Conservation (phyloP, 2,113 vertebrate species). For the Oenanthe melanoleuca region DNA sequence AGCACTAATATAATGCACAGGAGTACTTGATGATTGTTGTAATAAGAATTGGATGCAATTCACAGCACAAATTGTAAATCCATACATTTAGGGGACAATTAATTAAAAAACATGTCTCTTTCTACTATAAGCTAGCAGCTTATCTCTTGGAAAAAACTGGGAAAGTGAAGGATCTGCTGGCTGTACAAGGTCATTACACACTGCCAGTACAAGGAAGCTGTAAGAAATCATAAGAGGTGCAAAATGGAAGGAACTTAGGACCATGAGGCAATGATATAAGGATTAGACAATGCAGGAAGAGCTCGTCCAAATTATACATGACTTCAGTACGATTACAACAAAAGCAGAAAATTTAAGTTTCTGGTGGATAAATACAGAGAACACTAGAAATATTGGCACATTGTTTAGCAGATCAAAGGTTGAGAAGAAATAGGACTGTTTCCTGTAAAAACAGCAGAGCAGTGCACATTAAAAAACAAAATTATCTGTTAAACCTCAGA, state of each 20-base stretch:
- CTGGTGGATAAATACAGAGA: neutral
- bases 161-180: neutral
- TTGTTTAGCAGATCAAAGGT: neutral
- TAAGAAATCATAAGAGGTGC: neutral
- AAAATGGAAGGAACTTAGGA: neutral
- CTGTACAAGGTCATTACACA: neutral
- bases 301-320: neutral
- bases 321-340: neutral
- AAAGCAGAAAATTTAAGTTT: neutral
- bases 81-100: neutral
- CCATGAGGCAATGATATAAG: neutral
- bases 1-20: neutral
- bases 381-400: neutral
- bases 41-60: neutral
- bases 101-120: neutral
- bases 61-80: neutral
- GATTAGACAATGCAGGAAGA: neutral
- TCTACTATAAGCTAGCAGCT: neutral
- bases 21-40: neutral
- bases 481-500: accelerated
- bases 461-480: neutral
- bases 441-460: neutral
- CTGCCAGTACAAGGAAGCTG: neutral
- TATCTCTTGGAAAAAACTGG: neutral
- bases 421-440: neutral